Evolutionary conservation across 1,140 invertebrate genomes (phyloP).

Genomic region (Mya arenaria): DNA sequence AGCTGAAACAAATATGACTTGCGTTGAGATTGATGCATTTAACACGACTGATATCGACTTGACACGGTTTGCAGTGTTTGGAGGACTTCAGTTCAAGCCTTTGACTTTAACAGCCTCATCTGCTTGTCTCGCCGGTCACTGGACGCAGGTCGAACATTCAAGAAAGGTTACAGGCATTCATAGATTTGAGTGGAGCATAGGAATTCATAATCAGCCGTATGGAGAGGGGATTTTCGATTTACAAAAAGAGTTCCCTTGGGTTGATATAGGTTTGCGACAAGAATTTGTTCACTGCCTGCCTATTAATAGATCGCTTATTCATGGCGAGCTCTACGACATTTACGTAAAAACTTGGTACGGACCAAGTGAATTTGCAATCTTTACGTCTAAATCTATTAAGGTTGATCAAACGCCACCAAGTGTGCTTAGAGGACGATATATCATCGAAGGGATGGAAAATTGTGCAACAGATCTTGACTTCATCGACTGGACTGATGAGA

Average conservation of each 20-base stretch:
- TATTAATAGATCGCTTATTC: not conserved
- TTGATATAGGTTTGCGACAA: slow-evolving; percentile 4
- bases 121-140: slow-evolving; percentile 15
- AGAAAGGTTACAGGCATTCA: not conserved
- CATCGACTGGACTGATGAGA: slow-evolving; percentile 1
- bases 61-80: not conserved
- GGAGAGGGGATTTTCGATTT: slow-evolving; percentile 17
- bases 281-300: slow-evolving; percentile 19
- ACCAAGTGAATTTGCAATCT: not conserved
- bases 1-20: not conserved
- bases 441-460: slow-evolving; percentile 4
- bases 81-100: not conserved
- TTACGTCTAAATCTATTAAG: not conserved
- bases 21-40: not conserved
- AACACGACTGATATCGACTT: not conserved
- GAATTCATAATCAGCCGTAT: not conserved
- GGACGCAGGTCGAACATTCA: not conserved
- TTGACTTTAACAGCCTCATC: slow-evolving; percentile 4
- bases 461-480: not conserved
- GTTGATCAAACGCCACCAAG: slow-evolving; percentile 12
- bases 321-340: not conserved
- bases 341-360: slow-evolving; percentile 27
- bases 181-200: slow-evolving; percentile 43
- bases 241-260: slow-evolving; percentile 11
- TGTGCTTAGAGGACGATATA: not conserved